Evolutionary conservation across 2,113 vertebrate species (phyloP).

Genomic region (Hippocampus comes): DNA sequence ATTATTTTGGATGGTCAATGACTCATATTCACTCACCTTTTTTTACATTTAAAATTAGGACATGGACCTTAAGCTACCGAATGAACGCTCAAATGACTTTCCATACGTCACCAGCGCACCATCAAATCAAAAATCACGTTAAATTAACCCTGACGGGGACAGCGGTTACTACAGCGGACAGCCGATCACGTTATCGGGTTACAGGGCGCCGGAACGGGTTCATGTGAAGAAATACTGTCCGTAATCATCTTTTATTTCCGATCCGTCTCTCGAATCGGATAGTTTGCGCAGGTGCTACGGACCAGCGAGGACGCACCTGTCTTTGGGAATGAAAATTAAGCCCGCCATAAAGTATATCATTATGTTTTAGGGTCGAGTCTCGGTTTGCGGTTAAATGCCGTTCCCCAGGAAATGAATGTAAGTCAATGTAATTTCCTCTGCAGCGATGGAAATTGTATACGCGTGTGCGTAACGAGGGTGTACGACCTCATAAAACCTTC

Average conservation of each 20-base stretch:
- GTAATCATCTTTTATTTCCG: not conserved
- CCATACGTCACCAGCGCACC: no score
- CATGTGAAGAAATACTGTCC: not conserved
- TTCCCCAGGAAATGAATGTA: conserved; percentile 7
- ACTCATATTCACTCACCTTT: no score
- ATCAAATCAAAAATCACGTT: no score
- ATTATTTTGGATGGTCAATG: not conserved
- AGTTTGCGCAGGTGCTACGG: not conserved
- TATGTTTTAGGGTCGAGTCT: conserved; percentile 11
- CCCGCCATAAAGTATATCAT: conserved; percentile 4
- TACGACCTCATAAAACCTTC: conserved; percentile 13
- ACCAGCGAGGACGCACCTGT: not conserved
- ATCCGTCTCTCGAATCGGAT: not conserved
- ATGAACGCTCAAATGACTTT: no score
- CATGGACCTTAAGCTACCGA: no score
- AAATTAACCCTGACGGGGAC: no score
- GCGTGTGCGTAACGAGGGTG: conserved; percentile 7
- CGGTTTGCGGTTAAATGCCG: conserved; percentile 4
- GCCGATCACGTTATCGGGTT: no score
- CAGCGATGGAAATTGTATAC: conserved; percentile 8
- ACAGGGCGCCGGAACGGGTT: no score
- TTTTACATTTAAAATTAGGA: no score
- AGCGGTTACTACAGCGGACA: no score
- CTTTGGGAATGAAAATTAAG: not conserved
- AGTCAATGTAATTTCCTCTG: conserved; percentile 11